A percentile compares a stretch with the other conserved stretches of the same genome.
These are phyloP conservation scores for Lasioglossum lativentre DNA, from an alignment of 2,888 invertebrate genomes.

Conservation along the genomic window DNA sequence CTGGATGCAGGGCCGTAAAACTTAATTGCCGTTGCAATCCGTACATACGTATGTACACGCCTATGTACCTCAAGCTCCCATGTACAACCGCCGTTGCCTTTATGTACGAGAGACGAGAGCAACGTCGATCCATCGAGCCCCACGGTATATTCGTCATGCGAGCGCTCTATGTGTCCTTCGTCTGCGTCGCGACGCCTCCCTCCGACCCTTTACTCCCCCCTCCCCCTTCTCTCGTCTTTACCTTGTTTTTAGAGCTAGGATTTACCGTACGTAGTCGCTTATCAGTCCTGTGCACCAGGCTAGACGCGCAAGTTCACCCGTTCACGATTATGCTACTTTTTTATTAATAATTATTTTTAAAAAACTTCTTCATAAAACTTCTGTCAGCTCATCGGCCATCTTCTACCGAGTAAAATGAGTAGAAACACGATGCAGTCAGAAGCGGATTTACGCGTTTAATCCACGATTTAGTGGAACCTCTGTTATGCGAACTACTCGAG, in stretches of 20 bases:
- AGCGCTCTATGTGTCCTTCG: not conserved
- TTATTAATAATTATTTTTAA: not conserved
- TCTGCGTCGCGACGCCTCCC: not conserved
- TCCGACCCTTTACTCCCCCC: not conserved
- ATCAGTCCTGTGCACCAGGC: too few relatives aligned
- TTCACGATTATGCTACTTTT: too few relatives aligned
- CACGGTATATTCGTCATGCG: constrained; percentile 43
- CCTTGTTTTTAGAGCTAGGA: not conserved
- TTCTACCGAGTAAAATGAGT: not conserved
- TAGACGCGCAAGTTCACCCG: too few relatives aligned
- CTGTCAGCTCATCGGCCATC: not conserved
- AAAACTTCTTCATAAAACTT: not conserved
- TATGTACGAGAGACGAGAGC: constrained; percentile 27
- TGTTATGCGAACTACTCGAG: not conserved
- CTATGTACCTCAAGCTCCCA: constrained; percentile 23
- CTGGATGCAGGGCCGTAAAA: constrained; percentile 80
- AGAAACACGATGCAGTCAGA: not conserved
- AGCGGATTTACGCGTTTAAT: not conserved
- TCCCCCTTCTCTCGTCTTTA: not conserved
- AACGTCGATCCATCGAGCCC: constrained; percentile 45
- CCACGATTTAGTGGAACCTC: not conserved
- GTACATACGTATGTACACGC: constrained; percentile 61
- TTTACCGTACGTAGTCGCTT: not conserved
- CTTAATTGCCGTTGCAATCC: constrained; percentile 82
- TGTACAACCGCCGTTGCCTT: constrained; percentile 27